These are phyloP conservation scores for Cololabis saira DNA, from an alignment of 2,113 vertebrate genomes.

Conservation along the genomic window DNA sequence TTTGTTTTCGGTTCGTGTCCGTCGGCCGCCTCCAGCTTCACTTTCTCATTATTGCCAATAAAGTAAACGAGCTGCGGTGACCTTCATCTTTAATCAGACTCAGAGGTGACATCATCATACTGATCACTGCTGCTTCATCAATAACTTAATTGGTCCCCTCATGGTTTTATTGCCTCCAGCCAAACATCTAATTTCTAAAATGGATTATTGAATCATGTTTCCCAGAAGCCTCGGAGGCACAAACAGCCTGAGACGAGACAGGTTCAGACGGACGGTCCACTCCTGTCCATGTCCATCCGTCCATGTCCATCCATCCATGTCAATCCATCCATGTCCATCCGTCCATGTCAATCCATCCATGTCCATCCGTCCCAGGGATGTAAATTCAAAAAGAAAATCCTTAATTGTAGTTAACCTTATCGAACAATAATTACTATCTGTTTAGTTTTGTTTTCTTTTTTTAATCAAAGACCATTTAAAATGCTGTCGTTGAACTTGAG, in stretches of 20 bases:
- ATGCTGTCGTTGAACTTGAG: no score
- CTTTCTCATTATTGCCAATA: conserved; percentile 80
- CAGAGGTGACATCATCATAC: conserved; percentile 90
- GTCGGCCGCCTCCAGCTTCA: background rate
- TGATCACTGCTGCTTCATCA: conserved; percentile 84
- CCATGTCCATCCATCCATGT: background rate
- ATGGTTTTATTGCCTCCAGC: conserved; percentile 89
- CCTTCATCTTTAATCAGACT: conserved; percentile 87
- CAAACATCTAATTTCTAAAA: conserved; percentile 94
- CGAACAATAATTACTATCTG: no score
- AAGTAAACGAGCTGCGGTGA: conserved; percentile 86
- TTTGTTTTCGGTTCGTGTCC: no score
- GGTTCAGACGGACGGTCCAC: background rate
- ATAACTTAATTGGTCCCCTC: conserved; percentile 88
- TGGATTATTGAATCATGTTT: conserved; percentile 89
- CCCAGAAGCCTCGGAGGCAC: conserved; percentile 79
- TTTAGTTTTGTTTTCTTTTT: no score
- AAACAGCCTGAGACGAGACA: conserved; percentile 73
- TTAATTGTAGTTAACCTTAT: no score
- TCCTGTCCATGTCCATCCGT: conserved; percentile 16
- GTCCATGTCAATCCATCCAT: background rate
- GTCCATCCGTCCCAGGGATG: no score
- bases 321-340: background rate
- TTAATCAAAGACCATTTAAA: no score
- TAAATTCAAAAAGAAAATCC: no score